These are phyloP conservation scores for Luidia sarsii DNA, from an alignment of 53 echinoderm and acorn worm species.

Conservation along the genomic window DNA sequence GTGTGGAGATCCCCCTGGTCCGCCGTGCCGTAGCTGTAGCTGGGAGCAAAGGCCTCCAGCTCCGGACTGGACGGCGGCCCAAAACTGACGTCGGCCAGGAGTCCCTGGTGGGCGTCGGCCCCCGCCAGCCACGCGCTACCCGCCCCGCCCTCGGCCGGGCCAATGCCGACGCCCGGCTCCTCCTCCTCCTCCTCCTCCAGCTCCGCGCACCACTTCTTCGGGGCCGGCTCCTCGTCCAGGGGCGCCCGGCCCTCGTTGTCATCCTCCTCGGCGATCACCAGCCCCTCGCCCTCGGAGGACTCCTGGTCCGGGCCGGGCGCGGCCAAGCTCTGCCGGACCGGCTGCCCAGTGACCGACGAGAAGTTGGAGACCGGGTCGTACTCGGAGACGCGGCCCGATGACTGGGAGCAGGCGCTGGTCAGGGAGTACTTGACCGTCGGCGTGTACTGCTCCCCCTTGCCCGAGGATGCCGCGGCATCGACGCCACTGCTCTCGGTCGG, in stretches of 20 bases:
- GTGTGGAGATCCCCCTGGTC: neutral
- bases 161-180: no score
- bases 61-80: slow-evolving; percentile 23
- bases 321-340: no score
- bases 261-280: slow-evolving; percentile 9
- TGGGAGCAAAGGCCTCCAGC: slow-evolving; percentile 7
- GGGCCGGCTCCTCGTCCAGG: slow-evolving; percentile 20
- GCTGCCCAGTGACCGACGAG: no score
- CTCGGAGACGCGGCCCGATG: slow-evolving; percentile 20
- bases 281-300: neutral
- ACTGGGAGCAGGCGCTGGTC: neutral
- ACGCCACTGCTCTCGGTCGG: slow-evolving; percentile 1
- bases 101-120: neutral
- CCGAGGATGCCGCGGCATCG: slow-evolving; percentile 2
- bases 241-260: neutral
- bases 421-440: slow-evolving; percentile 20
- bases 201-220: neutral
- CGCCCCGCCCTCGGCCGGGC: neutral
- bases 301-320: no score
- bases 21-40: slow-evolving; percentile 26
- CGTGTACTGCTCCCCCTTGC: slow-evolving; percentile 6
- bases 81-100: neutral
- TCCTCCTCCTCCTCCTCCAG: no score
- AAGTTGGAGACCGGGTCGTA: slow-evolving; percentile 57
- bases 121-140: slow-evolving; percentile 18